Conservation (phyloP, 35 echinoderm and acorn worm genomes). For the Heliocidaris tuberculata region DNA sequence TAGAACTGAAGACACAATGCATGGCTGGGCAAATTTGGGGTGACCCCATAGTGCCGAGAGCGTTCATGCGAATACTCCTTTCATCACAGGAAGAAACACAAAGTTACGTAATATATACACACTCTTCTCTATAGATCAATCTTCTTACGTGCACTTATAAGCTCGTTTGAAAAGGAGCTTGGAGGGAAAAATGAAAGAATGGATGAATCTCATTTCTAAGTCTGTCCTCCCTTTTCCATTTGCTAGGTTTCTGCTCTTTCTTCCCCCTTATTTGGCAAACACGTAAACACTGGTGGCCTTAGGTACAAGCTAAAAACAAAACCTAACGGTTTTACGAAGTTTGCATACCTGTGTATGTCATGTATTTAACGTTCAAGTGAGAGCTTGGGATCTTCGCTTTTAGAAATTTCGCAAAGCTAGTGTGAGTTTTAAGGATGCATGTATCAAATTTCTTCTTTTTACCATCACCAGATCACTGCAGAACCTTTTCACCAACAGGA, state of each 20-base stretch:
- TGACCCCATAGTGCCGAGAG: not conserved
- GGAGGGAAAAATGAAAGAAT: not conserved
- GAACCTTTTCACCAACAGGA: not conserved
- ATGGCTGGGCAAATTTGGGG: not conserved
- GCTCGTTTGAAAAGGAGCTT: not conserved
- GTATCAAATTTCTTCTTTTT: not conserved
- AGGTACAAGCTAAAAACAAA: conserved; percentile 10
- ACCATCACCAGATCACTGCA: not conserved
- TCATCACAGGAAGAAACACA: not conserved
- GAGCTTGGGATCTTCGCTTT: not conserved
- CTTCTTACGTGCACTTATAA: not conserved
- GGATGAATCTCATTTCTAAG: not conserved
- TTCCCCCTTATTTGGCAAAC: not conserved
- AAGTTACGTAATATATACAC: not conserved
- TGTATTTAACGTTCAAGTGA: not conserved
- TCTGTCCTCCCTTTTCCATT: not conserved
- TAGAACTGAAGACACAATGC: not conserved
- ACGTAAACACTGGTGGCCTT: not conserved
- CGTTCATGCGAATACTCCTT: not conserved
- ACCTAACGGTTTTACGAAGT: not conserved
- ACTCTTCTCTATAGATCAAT: not conserved
- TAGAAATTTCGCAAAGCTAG: not conserved
- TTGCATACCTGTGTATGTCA: not conserved
- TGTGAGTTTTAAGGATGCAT: not conserved
- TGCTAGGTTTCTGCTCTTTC: not conserved